These are phyloP conservation scores for Enteromius paludinosus DNA, from an alignment of 2,797 vertebrate species.

Conservation along the genomic window DNA sequence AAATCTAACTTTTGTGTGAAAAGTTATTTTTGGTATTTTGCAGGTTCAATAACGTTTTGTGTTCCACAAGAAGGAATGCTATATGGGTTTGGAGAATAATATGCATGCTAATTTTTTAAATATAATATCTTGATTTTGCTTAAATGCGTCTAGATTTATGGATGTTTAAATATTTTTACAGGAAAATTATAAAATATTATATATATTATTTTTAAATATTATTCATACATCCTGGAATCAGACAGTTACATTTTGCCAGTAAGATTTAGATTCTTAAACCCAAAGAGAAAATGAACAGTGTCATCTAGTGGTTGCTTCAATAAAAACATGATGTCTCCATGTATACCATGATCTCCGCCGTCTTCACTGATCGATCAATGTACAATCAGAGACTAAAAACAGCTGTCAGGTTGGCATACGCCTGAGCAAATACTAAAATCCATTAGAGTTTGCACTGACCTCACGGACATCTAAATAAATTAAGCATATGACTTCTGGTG, in stretches of 20 bases:
- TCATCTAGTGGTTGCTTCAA: slow-evolving; percentile 67
- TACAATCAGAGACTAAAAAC: background rate
- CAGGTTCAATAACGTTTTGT: background rate
- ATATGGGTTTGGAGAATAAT: background rate
- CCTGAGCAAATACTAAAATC: background rate
- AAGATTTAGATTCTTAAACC: background rate
- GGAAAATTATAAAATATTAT: background rate
- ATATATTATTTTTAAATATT: background rate
- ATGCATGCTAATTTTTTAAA: background rate
- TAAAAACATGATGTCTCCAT: background rate
- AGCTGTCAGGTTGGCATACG: background rate
- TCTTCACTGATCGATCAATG: slow-evolving; percentile 2
- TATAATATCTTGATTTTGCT: background rate
- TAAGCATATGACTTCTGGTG: background rate
- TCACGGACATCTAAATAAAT: background rate
- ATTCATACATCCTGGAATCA: background rate
- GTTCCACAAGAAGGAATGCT: background rate
- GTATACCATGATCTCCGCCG: background rate
- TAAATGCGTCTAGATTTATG: background rate
- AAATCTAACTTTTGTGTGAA: no score
- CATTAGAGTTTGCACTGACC: background rate
- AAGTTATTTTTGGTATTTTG: background rate
- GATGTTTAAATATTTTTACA: background rate
- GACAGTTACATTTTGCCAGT: background rate
- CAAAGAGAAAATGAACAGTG: slow-evolving; percentile 62